phyloP scores from a whole-genome alignment of 2,888 invertebrate genomes.

The Metellina segmentata region DNA sequence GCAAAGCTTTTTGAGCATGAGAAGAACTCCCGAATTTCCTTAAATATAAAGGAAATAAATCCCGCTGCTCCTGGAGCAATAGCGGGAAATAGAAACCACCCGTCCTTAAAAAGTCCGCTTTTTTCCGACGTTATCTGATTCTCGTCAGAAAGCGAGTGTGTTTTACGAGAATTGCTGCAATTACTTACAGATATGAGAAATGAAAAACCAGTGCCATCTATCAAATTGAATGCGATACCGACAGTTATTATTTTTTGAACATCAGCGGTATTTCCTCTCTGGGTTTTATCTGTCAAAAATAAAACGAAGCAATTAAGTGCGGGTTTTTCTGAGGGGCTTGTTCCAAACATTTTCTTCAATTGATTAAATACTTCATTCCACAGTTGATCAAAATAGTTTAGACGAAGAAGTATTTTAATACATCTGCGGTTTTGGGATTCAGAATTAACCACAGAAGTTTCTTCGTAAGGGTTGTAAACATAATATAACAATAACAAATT shows the following conservation, averaged over 20 bases:
- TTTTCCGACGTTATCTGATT: slow-evolving; percentile 44
- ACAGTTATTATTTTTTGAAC: slow-evolving; percentile 34
- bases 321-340: neutral
- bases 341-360: neutral
- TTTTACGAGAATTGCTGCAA: slow-evolving; percentile 61
- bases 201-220: slow-evolving; percentile 46
- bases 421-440: too few relatives aligned
- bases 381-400: neutral
- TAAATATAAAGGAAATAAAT: neutral
- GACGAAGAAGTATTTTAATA: neutral
- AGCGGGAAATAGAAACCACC: neutral
- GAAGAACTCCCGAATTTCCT: neutral
- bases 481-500: too few relatives aligned
- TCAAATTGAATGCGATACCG: slow-evolving; percentile 44
- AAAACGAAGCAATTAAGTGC: neutral
- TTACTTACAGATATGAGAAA: slow-evolving; percentile 58
- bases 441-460: too few relatives aligned
- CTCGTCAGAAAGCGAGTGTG: slow-evolving; percentile 39
- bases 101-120: slow-evolving; percentile 36
- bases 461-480: too few relatives aligned
- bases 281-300: neutral
- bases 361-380: neutral
- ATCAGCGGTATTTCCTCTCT: slow-evolving; percentile 11
- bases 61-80: neutral
- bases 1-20: neutral